Evolutionary conservation across 2,797 vertebrate genomes (phyloP), one percentile per base, ranked within the genome.

Genomic region (Thaleichthys pacificus): DNA sequence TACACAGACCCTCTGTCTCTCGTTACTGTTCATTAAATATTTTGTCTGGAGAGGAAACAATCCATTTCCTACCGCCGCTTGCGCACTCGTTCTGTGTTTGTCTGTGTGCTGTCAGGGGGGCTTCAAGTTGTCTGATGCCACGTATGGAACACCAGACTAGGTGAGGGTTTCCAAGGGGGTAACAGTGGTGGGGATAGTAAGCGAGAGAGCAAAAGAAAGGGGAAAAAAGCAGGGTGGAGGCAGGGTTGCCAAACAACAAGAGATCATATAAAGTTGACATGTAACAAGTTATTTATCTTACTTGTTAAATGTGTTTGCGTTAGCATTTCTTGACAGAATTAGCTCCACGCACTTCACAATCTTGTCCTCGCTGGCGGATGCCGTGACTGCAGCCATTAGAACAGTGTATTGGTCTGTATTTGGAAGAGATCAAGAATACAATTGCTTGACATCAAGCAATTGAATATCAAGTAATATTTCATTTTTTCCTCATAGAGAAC

Each of bases 291-390:
- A 38, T 17, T 6, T 57, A 26, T 73, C 85, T 92, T 93, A 99
- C 97, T 94, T 96, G 94, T 94, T 95, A 79, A 84, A 71, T 74
- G 90, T 32, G 85, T 97, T 98, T 84, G 95, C 95, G 80, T 98
- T 93, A 68, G 93, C 95, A 63, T 96, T 96, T 86, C 96, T 95
- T 81, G 95, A 95, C 0, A 99, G 93, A 28, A 99, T 93, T n/a
- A 99, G 89, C 69, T 96, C 95, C 64, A 97, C 91, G 84, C 96
- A 96, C 83, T 88, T 94, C 79, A 91, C 78, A 35, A 97, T 92
- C 69, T 90, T 91, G 63, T 96, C 95, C 77, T 99, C 96, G 22
- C 88, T 83, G 71, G 88, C 91, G 75, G 74, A 83, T 0, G 96
- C 94, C 14, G 88, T 89, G 85, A 95, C 97, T 28, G 95, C 93